A percentile compares a stretch with the other conserved stretches of the same genome.
These are phyloP conservation scores for Acleris literana DNA, from an alignment of 2,888 invertebrate genomes.

Conservation along the genomic window DNA sequence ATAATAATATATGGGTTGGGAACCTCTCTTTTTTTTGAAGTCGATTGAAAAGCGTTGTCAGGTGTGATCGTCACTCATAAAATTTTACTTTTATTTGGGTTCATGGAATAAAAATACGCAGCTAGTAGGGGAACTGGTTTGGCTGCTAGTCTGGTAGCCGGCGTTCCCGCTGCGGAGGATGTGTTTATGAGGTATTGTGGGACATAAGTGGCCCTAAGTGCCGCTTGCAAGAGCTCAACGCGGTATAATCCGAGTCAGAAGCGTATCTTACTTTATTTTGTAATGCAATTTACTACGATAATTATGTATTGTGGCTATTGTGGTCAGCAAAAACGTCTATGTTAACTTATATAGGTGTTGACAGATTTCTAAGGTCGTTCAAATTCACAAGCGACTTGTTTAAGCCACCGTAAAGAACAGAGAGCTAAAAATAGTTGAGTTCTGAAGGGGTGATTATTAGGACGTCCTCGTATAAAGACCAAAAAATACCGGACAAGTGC, in stretches of 20 bases:
- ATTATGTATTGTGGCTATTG: too few relatives aligned
- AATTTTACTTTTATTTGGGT: slow-evolving; percentile 48
- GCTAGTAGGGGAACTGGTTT: slow-evolving; percentile 50
- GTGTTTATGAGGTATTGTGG: slow-evolving; percentile 21
- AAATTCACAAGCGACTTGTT: too few relatives aligned
- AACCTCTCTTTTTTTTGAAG: too few relatives aligned
- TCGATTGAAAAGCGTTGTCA: not conserved
- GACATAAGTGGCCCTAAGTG: slow-evolving; percentile 13
- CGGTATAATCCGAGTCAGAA: not conserved
- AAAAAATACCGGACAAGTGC: too few relatives aligned
- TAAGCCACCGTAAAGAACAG: too few relatives aligned
- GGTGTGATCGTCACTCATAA: slow-evolving; percentile 45
- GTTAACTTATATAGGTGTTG: too few relatives aligned
- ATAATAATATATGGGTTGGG: too few relatives aligned
- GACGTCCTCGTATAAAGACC: too few relatives aligned
- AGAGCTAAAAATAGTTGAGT: too few relatives aligned
- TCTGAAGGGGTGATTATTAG: too few relatives aligned
- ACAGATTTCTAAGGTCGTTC: too few relatives aligned
- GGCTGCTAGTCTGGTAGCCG: slow-evolving; percentile 37
- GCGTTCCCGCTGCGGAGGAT: slow-evolving; percentile 33
- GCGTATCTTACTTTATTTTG: not conserved
- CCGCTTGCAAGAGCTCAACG: not conserved
- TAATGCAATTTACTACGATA: not conserved
- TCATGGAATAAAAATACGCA: slow-evolving; percentile 42
- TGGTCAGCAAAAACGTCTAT: too few relatives aligned